Evolutionary conservation across 1,140 invertebrate species (phyloP).

Genomic region (Macrotrachela quadricornifera): DNA sequence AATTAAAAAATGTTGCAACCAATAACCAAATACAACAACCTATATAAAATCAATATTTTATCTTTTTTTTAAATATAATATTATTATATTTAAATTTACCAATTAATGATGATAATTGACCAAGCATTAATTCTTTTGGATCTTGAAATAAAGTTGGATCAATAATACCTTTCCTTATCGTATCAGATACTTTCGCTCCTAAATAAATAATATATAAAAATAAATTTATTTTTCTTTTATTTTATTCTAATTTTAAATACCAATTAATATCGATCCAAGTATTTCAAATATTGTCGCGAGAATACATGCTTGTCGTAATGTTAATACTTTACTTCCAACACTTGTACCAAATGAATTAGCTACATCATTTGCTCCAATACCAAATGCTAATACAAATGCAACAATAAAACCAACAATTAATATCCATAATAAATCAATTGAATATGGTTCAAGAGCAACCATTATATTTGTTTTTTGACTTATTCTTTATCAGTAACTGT

Average conservation of each 20-base stretch:
- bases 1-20: conserved; percentile 68
- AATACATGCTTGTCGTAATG: conserved; percentile 69
- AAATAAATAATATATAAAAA: conserved; percentile 15
- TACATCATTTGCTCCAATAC: conserved; percentile 93
- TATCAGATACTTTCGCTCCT: conserved; percentile 66
- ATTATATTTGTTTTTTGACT: too few species aligned
- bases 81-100: conserved; percentile 9
- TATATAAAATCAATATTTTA: conserved; percentile 15
- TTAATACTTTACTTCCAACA: conserved; percentile 80
- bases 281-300: conserved; percentile 83
- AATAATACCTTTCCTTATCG: conserved; percentile 87
- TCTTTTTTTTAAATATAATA: background rate
- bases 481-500: too few species aligned
- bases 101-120: conserved; percentile 63
- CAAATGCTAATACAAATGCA: conserved; percentile 79
- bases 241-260: conserved; percentile 12
- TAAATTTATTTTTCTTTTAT: background rate
- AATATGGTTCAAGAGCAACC: too few species aligned
- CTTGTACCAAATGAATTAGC: conserved; percentile 95
- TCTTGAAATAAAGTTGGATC: conserved; percentile 59
- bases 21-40: conserved; percentile 80
- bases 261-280: conserved; percentile 35
- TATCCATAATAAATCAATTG: background rate
- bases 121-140: conserved; percentile 66
- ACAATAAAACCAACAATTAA: conserved; percentile 69